Evolutionary conservation across 64 coral and sea anemone genomes (phyloP).

Genomic region (Platygyra sinensis): DNA sequence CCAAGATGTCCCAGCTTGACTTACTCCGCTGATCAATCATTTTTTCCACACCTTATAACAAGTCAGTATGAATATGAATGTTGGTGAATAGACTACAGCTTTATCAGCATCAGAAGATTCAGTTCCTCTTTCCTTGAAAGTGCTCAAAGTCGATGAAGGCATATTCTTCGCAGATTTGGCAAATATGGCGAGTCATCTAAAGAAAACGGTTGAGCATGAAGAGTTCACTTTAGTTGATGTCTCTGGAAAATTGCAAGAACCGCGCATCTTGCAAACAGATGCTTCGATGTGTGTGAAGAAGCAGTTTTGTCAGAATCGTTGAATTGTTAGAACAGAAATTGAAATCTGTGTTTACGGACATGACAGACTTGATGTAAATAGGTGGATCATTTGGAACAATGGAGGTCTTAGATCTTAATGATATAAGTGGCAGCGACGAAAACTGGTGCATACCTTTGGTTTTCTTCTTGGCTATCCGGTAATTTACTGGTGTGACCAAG

Average conservation of each 20-base stretch:
- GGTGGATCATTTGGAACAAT: too few species aligned
- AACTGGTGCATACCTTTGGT: slow-evolving; percentile 46
- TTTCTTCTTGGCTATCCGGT: slow-evolving; percentile 60
- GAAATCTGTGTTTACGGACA: too few species aligned
- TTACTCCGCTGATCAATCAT: too few species aligned
- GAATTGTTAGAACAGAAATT: slow-evolving; percentile 11
- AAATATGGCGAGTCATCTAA: slow-evolving; percentile 5
- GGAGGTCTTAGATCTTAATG: not conserved
- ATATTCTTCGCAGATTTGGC: too few species aligned
- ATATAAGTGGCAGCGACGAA: not conserved
- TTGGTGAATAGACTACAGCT: too few species aligned
- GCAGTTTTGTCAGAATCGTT: not conserved
- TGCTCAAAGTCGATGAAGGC: too few species aligned
- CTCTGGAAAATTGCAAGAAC: slow-evolving; percentile 34
- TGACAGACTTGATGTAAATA: too few species aligned
- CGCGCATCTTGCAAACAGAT: not conserved
- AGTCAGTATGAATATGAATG: too few species aligned
- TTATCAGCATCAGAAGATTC: too few species aligned
- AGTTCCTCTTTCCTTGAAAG: too few species aligned
- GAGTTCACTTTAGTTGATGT: slow-evolving; percentile 41
- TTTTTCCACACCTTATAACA: too few species aligned
- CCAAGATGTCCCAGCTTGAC: too few species aligned
- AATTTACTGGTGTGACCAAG: slow-evolving; percentile 56
- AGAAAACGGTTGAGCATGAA: not conserved
- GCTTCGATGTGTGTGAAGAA: not conserved